Evolutionary conservation across 1,140 invertebrate species (phyloP).

Genomic region (Diorhabda sublineata): DNA sequence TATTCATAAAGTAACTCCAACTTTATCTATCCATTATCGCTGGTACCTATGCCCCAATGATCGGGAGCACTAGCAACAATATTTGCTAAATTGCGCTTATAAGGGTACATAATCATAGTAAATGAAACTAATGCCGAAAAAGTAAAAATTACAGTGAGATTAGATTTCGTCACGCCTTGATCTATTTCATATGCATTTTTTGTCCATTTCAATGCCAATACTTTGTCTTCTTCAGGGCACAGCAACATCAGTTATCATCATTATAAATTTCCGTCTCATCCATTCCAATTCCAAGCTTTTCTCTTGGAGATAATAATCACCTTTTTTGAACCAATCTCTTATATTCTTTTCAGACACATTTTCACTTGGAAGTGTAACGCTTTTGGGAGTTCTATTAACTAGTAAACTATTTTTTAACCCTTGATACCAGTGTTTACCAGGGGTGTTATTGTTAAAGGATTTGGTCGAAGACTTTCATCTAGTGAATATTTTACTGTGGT

Average conservation of each 20-base stretch:
- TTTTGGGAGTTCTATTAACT: conserved; percentile 34
- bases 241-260: conserved; percentile 42
- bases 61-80: conserved; percentile 32
- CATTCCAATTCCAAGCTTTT: no score
- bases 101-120: conserved; percentile 38
- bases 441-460: conserved; percentile 37
- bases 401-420: conserved; percentile 38
- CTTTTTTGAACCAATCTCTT: conserved; percentile 27
- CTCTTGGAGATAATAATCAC: conserved; percentile 35
- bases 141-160: conserved; percentile 41
- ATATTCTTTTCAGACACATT: conserved; percentile 35
- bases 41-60: conserved; percentile 40
- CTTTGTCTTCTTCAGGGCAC: conserved; percentile 40
- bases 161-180: conserved; percentile 34
- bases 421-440: conserved; percentile 40
- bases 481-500: conserved; percentile 17
- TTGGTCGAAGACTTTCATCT: conserved; percentile 18
- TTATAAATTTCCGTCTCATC: conserved; percentile 42
- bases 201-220: conserved; percentile 38
- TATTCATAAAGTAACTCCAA: conserved; percentile 1
- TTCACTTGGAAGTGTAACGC: conserved; percentile 32
- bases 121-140: conserved; percentile 33
- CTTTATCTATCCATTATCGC: conserved; percentile 45
- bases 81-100: conserved; percentile 33
- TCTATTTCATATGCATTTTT: conserved; percentile 43